Base-by-base conservation (phyloP, 2,797 vertebrate species). In the Phoebastria nigripes region DNA sequence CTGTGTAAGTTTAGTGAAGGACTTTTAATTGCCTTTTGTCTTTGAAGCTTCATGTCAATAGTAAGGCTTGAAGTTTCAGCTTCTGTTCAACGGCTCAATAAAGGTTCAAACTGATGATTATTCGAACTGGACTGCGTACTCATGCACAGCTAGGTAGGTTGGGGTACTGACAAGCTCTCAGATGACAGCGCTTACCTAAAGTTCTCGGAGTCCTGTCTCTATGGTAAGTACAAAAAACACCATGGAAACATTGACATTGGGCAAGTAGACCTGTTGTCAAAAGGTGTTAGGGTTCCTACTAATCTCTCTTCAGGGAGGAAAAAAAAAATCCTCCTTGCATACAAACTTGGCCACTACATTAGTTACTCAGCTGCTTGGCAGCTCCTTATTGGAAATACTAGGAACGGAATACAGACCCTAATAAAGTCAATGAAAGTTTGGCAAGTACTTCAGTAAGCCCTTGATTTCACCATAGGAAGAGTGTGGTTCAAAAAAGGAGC, bases 361-460 rank as follows among this genome's bases (percentile, higher is more conserved):
- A 69, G 92, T 97, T 97, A 96, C 84, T 95, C 90, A 97, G 96
- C 94, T 96, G 95, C 93, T 94, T 97, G 94, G 90, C 93, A 95
- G 89, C 87, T 89, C 71, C 69, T 44, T 54, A 15, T n/a, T 96
- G 92, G 94, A 97, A 96, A 96, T 33, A 66, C 35, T 80, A 58
- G 82, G 72, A 89, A 51, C 42, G 41, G 69, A 92, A 81, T 89
- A 81, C 0, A 1, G 55, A 65, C 82, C 82, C 72, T 85, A 93
- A 74, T 96, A 89, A 95, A 94, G 72, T 72, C 1, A 2, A 87
- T 25, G 63, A 95, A 80, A 89, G 58, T 56, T 78, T 96, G 94
- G 92, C 93, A 90, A 41, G 59, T 37, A 51, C 58, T 88, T 94
- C 91, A 89, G 63, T 78, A 79, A 89, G 81, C 42, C 83, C 54